Percentiles rank a stretch among this genome's conserved stretches.
Conservation (phyloP, 1,140 invertebrate species). For the Aethina tumida region DNA sequence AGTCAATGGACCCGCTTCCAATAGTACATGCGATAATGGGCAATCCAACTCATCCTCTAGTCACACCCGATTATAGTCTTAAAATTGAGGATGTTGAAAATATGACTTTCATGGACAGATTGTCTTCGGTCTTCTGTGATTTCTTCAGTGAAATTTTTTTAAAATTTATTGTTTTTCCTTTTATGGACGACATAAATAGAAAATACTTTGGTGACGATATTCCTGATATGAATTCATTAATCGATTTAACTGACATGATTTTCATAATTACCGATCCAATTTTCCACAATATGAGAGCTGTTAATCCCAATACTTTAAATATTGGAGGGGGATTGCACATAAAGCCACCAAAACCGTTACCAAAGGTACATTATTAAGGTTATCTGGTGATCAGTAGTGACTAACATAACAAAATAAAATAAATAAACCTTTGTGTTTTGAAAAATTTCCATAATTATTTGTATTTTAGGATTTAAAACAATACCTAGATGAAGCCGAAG, state of each 20-base stretch:
- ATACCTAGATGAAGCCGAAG: conserved; percentile 43
- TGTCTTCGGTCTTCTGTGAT: conserved; percentile 23
- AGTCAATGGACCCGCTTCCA: conserved; percentile 19
- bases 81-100: conserved; percentile 13
- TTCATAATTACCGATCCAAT: conserved; percentile 29
- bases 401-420: too few species aligned
- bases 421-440: too few species aligned
- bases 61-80: conserved; percentile 25
- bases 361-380: conserved; percentile 20
- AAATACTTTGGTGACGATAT: conserved; percentile 21
- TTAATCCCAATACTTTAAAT: conserved; percentile 23
- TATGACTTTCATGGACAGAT: conserved; percentile 28
- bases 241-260: too few species aligned
- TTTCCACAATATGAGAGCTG: conserved; percentile 15
- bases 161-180: conserved; percentile 15
- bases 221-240: conserved; percentile 10
- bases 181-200: conserved; percentile 16
- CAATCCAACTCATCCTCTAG: conserved; percentile 28
- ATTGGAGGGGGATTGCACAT: conserved; percentile 35
- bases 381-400: too few species aligned
- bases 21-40: conserved; percentile 24
- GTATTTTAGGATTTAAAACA: conserved; percentile 42
- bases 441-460: too few species aligned
- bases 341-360: conserved; percentile 31
- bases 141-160: conserved; percentile 14